Percentiles rank a stretch among this genome's conserved stretches.
Evolutionary conservation across 2,797 vertebrate species (phyloP).

Genomic region (Eutrigla gurnardus): DNA sequence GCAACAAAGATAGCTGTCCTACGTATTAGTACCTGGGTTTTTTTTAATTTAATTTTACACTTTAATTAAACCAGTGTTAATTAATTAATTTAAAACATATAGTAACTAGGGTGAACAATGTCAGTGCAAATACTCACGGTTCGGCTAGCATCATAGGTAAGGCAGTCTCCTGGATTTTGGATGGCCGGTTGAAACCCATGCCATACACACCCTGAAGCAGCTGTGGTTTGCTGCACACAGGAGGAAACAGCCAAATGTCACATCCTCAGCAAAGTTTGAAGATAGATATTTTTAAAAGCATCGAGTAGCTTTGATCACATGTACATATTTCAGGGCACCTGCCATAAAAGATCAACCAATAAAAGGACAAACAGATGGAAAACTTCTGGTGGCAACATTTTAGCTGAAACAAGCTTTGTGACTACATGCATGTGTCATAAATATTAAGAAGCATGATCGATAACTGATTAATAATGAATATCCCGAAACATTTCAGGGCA

Average conservation of each 20-base stretch:
- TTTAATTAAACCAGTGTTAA: background rate
- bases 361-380: background rate
- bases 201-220: conserved; percentile 96
- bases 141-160: conserved; percentile 99
- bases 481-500: background rate
- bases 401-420: background rate
- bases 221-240: conserved; percentile 89
- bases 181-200: conserved; percentile 98
- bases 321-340: background rate
- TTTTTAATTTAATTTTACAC: background rate
- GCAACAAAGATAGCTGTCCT: background rate
- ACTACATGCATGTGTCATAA: background rate
- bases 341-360: background rate
- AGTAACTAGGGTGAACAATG: background rate
- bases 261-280: background rate
- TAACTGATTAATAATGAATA: background rate
- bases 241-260: background rate
- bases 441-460: background rate
- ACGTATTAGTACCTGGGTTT: background rate
- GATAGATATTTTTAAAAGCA: background rate
- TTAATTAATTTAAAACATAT: background rate
- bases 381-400: background rate
- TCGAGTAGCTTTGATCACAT: background rate
- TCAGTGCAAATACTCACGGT: conserved; percentile 86
- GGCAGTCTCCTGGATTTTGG: conserved; percentile 97